Evolutionary conservation across 2,888 invertebrate species (phyloP).

Genomic region (Alloplasta piceator): DNA sequence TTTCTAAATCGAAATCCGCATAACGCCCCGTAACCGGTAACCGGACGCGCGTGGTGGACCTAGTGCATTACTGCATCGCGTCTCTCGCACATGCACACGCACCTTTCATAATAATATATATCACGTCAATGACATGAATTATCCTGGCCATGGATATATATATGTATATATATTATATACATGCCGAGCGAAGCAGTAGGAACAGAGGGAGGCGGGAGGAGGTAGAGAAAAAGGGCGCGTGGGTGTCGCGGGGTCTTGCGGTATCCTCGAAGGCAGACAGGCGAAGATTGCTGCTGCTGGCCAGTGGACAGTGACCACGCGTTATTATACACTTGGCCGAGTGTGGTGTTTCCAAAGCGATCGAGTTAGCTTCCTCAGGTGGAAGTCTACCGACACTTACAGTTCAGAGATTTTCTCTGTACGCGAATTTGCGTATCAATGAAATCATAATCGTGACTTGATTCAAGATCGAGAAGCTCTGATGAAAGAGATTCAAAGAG

Average conservation of each 20-base stretch:
- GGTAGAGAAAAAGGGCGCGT: slow-evolving; percentile 47
- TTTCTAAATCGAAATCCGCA: slow-evolving; percentile 55
- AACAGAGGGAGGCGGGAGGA: slow-evolving; percentile 30
- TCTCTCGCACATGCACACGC: slow-evolving; percentile 29
- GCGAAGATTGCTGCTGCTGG: slow-evolving; percentile 47
- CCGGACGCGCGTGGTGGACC: slow-evolving; percentile 49
- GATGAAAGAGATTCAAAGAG: too few relatives aligned
- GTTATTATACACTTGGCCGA: slow-evolving; percentile 51
- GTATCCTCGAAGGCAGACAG: slow-evolving; percentile 24
- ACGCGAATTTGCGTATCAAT: too few relatives aligned
- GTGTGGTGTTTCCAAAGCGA: slow-evolving; percentile 15
- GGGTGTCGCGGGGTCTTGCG: slow-evolving; percentile 53
- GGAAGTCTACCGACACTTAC: slow-evolving; percentile 3
- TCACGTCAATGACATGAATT: slow-evolving; percentile 64
- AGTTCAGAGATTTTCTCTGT: neutral
- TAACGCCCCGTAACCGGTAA: slow-evolving; percentile 41
- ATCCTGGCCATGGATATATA: slow-evolving; percentile 42
- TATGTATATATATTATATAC: neutral
- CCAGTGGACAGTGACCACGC: slow-evolving; percentile 53
- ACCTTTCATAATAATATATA: slow-evolving; percentile 59
- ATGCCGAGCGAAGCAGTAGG: neutral
- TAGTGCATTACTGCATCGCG: slow-evolving; percentile 45
- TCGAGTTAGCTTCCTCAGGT: slow-evolving; percentile 38
- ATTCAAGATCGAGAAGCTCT: too few relatives aligned
- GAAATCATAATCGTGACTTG: too few relatives aligned